These are phyloP conservation scores for Chanos chanos DNA, from an alignment of 2,797 vertebrate genomes.

Conservation along the genomic window DNA sequence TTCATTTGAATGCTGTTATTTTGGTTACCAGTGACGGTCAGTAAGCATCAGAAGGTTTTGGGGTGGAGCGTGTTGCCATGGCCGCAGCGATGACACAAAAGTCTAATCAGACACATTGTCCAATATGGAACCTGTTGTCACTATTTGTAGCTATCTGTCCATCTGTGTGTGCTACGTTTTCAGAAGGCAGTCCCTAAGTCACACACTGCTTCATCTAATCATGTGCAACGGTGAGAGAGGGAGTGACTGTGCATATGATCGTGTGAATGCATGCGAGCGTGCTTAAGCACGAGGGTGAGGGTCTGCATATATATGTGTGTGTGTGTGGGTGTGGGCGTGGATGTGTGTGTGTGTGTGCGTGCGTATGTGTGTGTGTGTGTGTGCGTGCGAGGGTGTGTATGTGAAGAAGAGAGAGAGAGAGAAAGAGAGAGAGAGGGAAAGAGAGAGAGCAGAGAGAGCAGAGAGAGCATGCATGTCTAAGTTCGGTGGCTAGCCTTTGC, in stretches of 20 bases:
- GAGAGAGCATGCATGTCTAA: neutral
- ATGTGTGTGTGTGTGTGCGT: neutral
- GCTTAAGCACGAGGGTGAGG: neutral
- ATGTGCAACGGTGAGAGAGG: too few relatives aligned
- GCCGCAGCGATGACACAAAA: constrained; percentile 17
- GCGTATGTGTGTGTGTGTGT: neutral
- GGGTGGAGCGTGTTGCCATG: constrained; percentile 21
- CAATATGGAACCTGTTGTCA: constrained; percentile 4
- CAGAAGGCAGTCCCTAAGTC: neutral
- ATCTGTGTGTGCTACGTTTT: constrained; percentile 2
- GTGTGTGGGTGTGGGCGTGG: neutral
- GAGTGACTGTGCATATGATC: neutral
- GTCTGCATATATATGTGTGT: neutral
- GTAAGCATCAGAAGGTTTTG: constrained; percentile 1
- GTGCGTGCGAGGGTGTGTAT: too few relatives aligned
- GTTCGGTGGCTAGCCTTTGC: neutral
- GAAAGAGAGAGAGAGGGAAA: too few relatives aligned
- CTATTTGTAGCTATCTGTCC: constrained; percentile 10
- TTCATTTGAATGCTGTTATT: too few relatives aligned
- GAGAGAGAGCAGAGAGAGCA: too few relatives aligned
- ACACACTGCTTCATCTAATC: too few relatives aligned
- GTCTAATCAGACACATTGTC: constrained; percentile 37
- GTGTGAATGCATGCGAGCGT: too few relatives aligned
- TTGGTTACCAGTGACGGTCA: neutral
- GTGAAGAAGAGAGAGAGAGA: too few relatives aligned